Evolutionary conservation across 2,797 vertebrate species (phyloP).

Genomic region (Rhinichthys osculus): DNA sequence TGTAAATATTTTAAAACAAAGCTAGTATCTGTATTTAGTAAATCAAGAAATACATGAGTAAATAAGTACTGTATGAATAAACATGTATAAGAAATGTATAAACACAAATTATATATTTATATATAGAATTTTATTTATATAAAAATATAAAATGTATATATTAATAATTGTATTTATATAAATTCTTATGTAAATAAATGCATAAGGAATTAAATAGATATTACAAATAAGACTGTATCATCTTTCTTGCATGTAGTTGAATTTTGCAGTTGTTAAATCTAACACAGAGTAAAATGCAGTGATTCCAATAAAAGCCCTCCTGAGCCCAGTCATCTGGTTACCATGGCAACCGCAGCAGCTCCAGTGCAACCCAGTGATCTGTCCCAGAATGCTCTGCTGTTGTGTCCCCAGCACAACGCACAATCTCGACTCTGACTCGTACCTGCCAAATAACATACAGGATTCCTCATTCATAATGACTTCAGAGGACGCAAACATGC

Average conservation of each 20-base stretch:
- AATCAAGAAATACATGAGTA: background rate
- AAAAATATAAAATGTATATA: too few species aligned
- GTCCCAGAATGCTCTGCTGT: slow-evolving; percentile 41
- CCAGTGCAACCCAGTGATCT: slow-evolving; percentile 19
- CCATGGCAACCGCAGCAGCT: slow-evolving; percentile 42
- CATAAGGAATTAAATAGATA: background rate
- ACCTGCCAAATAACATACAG: slow-evolving; percentile 20
- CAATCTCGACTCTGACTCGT: background rate
- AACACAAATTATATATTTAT: too few species aligned
- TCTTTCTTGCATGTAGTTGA: background rate
- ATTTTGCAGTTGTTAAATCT: background rate
- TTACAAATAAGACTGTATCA: background rate
- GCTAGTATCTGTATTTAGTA: background rate
- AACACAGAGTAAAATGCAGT: background rate
- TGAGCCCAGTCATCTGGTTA: slow-evolving; percentile 9
- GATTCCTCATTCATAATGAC: slow-evolving; percentile 27
- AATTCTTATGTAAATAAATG: background rate
- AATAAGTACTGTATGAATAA: background rate
- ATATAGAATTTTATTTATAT: too few species aligned
- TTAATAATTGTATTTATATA: too few species aligned
- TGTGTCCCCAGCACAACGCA: slow-evolving; percentile 11
- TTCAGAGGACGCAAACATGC: background rate
- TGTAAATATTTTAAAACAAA: background rate
- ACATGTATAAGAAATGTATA: background rate
- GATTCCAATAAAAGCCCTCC: background rate